Percentiles rank a stretch among this genome's conserved stretches.
phyloP scores from a whole-genome alignment of 2,797 vertebrate species.

The Kryptolebias ocellatus region DNA sequence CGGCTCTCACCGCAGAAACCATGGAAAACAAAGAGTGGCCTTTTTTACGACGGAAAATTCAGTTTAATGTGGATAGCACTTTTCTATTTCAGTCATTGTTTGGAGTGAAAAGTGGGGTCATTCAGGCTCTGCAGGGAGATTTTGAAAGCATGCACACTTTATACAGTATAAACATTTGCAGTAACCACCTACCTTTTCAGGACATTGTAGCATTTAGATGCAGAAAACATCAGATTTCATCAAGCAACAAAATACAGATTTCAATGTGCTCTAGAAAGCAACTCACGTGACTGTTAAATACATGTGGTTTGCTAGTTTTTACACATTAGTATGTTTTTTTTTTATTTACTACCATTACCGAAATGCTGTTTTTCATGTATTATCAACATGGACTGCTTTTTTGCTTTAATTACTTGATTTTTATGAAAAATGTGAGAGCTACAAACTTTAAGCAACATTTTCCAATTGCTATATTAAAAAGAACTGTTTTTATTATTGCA shows the following conservation, averaged over 20 bases:
- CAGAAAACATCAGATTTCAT: constrained; percentile 42
- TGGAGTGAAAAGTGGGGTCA: constrained; percentile 27
- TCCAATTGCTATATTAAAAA: too few relatives aligned
- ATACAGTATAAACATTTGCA: constrained; percentile 29
- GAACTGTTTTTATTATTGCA: too few relatives aligned
- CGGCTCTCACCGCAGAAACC: constrained; percentile 59
- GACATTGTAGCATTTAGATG: constrained; percentile 34
- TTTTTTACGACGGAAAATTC: constrained; percentile 62
- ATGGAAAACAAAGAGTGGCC: constrained; percentile 65
- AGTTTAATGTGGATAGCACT: constrained; percentile 56
- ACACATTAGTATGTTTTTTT: too few relatives aligned
- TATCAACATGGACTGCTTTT: too few relatives aligned
- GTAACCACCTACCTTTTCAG: constrained; percentile 36
- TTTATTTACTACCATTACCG: too few relatives aligned
- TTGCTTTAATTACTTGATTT: too few relatives aligned
- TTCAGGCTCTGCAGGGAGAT: constrained; percentile 25
- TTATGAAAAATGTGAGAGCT: too few relatives aligned
- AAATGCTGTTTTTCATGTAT: too few relatives aligned
- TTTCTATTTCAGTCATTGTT: constrained; percentile 64
- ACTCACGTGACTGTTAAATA: too few relatives aligned
- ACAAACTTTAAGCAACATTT: too few relatives aligned
- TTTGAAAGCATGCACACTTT: constrained; percentile 41
- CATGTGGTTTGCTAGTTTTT: too few relatives aligned
- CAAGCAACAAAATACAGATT: neutral
- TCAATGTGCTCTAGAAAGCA: too few relatives aligned